Conservation (phyloP, 2,113 vertebrate genomes). For the Actinemys pallida region DNA sequence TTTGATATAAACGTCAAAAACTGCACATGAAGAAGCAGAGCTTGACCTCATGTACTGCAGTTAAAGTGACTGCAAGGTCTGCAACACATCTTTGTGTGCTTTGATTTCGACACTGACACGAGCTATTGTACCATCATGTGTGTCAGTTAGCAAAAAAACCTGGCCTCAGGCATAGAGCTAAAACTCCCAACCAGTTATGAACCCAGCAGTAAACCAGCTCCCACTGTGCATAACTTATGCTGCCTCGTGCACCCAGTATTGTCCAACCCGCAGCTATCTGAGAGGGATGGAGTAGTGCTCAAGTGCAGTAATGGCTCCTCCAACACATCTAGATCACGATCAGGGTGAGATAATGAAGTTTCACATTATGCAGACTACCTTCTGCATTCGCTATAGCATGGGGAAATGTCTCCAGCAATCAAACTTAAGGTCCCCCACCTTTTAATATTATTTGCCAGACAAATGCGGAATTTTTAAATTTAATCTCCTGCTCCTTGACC, state of each 20-base stretch:
- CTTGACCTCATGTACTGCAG: background rate
- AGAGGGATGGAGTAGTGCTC: slow-evolving; percentile 1
- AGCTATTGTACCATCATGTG: background rate
- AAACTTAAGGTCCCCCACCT: background rate
- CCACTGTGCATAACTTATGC: slow-evolving; percentile 22
- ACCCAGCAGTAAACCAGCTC: background rate
- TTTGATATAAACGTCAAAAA: slow-evolving; percentile 23
- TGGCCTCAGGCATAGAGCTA: background rate
- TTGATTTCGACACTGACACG: background rate
- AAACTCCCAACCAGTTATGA: background rate
- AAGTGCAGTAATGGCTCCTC: slow-evolving; percentile 6
- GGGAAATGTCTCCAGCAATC: slow-evolving; percentile 33
- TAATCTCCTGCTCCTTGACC: slow-evolving; percentile 27
- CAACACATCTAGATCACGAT: background rate
- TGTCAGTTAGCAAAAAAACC: background rate
- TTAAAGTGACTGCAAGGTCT: background rate
- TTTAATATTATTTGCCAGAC: slow-evolving; percentile 55
- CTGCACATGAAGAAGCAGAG: background rate
- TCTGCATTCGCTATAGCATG: slow-evolving; percentile 10
- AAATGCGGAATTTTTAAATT: slow-evolving; percentile 54
- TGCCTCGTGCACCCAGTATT: background rate
- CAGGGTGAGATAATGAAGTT: slow-evolving; percentile 2
- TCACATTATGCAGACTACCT: background rate
- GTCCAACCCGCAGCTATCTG: background rate
- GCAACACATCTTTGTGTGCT: background rate